Base-by-base conservation (phyloP, 2,797 vertebrate species). In the Numenius phaeopus region DNA sequence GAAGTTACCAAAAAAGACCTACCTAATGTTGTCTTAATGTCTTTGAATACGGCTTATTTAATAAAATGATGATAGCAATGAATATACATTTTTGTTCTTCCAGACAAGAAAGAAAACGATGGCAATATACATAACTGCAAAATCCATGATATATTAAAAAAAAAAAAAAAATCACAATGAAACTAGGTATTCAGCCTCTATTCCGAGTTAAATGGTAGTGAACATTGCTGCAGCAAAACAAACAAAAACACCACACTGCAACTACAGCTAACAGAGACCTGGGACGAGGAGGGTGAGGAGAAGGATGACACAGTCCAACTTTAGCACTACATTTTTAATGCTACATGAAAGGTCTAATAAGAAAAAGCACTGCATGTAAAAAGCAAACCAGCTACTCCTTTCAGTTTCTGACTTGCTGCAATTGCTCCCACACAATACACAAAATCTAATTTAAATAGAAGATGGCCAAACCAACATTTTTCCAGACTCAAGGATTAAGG, bases 91-190 rank as follows among this genome's bases (percentile, higher is more conserved):
- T 93, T 93, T 71, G 32, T 72, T 91, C 76, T 47, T 84, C 70
- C 61, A 93, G 47, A 81, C 71, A 90, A 90, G 32, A 84, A 73
- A 96, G 50, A 72, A 64, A 24, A 88, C 5, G 10, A 86, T 84
- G 17, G 21, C 32, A 85, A 61, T 23, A 47, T 42, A 77, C 17
- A 24, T 61, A 91, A 93, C 50, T 76, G 58, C 76, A 92, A 85
- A 93, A 96, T 67, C 90, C 69, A 92, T 62, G 27, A 91, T 80
- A 83, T 55, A 87, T 13, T 81, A 89, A 55, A 94, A 46, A 16
- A 39, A n/a, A 54, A 54, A 30, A 30, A n/a, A 26, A 37, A 14
- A 7, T 10, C 37, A 64, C 37, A 83, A 90, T 50, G 8, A 34
- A 96, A 94, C 76, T 72, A 87, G 24, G 37, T 29, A 86, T 90